Evolutionary conservation across 1,140 invertebrate species (phyloP).

Genomic region (Centruroides vittatus): DNA sequence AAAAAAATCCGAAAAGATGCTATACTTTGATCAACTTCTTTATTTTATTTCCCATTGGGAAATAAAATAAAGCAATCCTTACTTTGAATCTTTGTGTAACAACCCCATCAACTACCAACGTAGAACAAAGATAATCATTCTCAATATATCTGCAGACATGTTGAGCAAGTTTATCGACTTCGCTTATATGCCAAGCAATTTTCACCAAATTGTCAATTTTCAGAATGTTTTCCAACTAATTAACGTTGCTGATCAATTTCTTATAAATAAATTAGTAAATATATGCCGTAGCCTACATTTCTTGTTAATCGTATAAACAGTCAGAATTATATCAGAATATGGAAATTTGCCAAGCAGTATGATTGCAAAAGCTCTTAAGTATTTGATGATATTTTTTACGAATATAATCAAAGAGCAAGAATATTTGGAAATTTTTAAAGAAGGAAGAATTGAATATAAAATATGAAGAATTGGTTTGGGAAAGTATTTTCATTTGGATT

Average conservation of each 20-base stretch:
- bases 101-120: conserved; percentile 49
- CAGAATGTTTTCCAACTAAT: conserved; percentile 59
- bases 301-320: conserved; percentile 44
- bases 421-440: too few species aligned
- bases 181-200: conserved; percentile 44
- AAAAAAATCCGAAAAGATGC: too few species aligned
- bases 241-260: conserved; percentile 43
- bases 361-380: too few species aligned
- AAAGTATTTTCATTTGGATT: too few species aligned
- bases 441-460: conserved; percentile 12
- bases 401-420: too few species aligned
- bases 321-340: conserved; percentile 64
- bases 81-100: conserved; percentile 74
- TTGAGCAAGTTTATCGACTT: conserved; percentile 62
- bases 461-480: too few species aligned
- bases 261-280: conserved; percentile 56
- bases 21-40: too few species aligned
- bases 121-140: conserved; percentile 48
- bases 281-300: conserved; percentile 61
- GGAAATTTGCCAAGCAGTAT: conserved; percentile 49
- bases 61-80: too few species aligned
- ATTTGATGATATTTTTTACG: too few species aligned
- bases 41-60: too few species aligned
- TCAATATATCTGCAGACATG: conserved; percentile 54
- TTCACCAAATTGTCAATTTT: too few species aligned